Evolutionary conservation across 1,140 invertebrate genomes (phyloP).

Genomic region (Thaumetopoea pityocampa): DNA sequence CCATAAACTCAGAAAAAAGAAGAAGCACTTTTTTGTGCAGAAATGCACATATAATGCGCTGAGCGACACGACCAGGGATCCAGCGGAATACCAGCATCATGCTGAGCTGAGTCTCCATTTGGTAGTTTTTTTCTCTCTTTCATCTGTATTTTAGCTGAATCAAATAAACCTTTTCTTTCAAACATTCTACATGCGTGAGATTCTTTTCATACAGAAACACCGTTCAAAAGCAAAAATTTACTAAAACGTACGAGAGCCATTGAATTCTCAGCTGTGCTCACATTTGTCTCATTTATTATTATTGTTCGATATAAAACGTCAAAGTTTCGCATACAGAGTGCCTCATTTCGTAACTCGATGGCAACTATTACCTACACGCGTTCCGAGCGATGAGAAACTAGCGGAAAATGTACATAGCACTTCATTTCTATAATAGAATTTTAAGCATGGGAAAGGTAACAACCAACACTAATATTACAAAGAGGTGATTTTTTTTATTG

Average conservation of each 20-base stretch:
- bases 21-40: too few relatives aligned
- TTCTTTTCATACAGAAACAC: background rate
- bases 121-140: too few relatives aligned
- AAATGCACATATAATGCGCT: too few relatives aligned
- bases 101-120: too few relatives aligned
- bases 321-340: conserved; percentile 59
- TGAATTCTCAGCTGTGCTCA: conserved; percentile 26
- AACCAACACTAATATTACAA: too few relatives aligned
- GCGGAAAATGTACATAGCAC: too few relatives aligned
- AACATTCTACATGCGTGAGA: background rate
- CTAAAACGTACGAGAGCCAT: conserved; percentile 3
- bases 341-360: conserved; percentile 45
- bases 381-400: conserved; percentile 8
- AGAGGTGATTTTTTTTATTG: too few relatives aligned
- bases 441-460: too few relatives aligned
- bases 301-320: conserved; percentile 50
- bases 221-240: conserved; percentile 7
- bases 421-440: too few relatives aligned
- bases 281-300: conserved; percentile 53
- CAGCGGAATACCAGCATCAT: too few relatives aligned
- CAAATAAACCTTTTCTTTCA: background rate
- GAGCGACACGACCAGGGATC: too few relatives aligned
- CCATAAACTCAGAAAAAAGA: too few relatives aligned
- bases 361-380: conserved; percentile 27
- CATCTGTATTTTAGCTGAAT: background rate